These are phyloP conservation scores for Cyanistes caeruleus DNA, from an alignment of 2,113 vertebrate species.

Conservation along the genomic window DNA sequence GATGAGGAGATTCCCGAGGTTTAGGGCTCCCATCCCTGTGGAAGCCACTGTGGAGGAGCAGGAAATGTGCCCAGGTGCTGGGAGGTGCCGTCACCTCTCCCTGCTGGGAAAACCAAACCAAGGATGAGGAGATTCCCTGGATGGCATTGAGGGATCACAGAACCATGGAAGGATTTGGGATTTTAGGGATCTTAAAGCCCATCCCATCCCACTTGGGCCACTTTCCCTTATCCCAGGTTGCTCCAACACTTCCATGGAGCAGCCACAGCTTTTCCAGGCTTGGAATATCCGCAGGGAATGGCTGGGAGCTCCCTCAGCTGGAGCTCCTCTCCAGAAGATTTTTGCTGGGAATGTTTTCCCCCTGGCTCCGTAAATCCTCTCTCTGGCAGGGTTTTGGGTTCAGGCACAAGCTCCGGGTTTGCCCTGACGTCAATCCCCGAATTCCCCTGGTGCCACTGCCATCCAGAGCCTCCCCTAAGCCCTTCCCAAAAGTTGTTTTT, in stretches of 20 bases:
- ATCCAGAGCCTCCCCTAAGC: background rate
- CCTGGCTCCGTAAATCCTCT: background rate
- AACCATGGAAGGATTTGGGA: fast-evolving
- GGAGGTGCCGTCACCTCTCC: background rate
- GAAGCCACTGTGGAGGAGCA: fast-evolving
- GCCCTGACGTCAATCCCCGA: background rate
- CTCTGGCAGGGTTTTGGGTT: background rate
- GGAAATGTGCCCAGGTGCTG: fast-evolving
- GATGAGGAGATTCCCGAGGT: background rate
- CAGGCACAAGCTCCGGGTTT: background rate
- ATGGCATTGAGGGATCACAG: fast-evolving
- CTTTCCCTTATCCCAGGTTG: background rate
- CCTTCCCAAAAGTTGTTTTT: background rate
- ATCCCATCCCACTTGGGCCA: fast-evolving
- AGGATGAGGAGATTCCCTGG: background rate
- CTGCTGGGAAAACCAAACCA: background rate
- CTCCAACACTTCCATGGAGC: background rate
- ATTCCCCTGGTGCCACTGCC: background rate
- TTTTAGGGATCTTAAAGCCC: background rate
- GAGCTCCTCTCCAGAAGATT: background rate
- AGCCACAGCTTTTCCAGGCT: background rate
- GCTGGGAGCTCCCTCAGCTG: fast-evolving
- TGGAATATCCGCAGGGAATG: fast-evolving
- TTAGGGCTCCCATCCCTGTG: background rate
- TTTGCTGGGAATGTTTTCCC: background rate